Evolutionary conservation across 1,140 invertebrate genomes (phyloP).

Genomic region (Brachystomella parvula): DNA sequence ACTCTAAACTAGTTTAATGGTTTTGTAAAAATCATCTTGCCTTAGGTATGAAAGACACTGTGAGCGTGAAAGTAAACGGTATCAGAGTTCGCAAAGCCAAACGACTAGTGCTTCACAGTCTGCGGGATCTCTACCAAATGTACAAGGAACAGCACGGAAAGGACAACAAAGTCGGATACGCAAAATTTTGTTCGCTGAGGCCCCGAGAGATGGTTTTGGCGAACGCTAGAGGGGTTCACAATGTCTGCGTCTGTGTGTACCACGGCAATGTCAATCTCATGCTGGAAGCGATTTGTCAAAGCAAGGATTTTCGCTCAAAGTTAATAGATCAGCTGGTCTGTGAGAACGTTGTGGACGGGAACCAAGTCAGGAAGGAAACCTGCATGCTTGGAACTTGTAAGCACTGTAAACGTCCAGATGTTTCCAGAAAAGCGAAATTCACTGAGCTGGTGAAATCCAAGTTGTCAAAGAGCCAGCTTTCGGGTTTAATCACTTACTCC

Average conservation of each 20-base stretch:
- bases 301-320: neutral
- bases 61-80: neutral
- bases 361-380: neutral
- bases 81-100: neutral
- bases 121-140: neutral
- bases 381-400: neutral
- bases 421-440: neutral
- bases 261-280: neutral
- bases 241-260: constrained; percentile 1
- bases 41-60: neutral
- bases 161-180: neutral
- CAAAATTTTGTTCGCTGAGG: neutral
- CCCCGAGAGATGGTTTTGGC: neutral
- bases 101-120: neutral
- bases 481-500: neutral
- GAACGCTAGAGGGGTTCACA: neutral
- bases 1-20: no score
- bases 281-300: neutral
- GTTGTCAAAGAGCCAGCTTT: neutral
- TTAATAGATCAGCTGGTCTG: neutral
- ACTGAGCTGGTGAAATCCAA: neutral
- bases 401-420: neutral
- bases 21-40: no score
- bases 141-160: neutral
- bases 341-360: neutral